Base-by-base conservation (phyloP, 1,140 invertebrate species). In the Tetraneura akinire region DNA sequence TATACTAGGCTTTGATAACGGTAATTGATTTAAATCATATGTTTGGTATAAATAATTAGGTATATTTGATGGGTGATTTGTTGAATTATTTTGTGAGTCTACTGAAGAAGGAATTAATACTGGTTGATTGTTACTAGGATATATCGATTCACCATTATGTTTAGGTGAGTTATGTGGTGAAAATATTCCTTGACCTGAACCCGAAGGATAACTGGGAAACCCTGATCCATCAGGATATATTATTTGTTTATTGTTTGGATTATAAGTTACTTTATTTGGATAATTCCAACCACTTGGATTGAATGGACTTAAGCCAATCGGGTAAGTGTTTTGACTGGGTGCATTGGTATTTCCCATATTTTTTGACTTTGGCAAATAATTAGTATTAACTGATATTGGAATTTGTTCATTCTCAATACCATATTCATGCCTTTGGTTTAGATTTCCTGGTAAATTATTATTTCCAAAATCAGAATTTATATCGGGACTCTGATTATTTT, bases 161-260 rank as follows among this genome's bases (percentile, higher is more conserved):
- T 29, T 71, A 5, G 23, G 21, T 32, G 11, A 18, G 5, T 16
- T 16, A 23, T 78, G 73, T 18, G 60, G 55, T 21, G 76, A 16
- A 14, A 47, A 18, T 62, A 47, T 42, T 37, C 60, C 57, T 23
- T 66, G 76, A 62, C 21, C 23, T 16, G 26, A 66, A 10, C 45
- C 76, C 0, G 76, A n/a, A 5, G 42, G 53, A 47, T 23, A 23
- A 42, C 60, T 64, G 8, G 76, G 76, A 80, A 80, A 57, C 3
- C 73, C 32, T 23, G 53, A 51, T 13, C 23, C 45, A 49, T 49
- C 47, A 10, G 23, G 23, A 71, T 49, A 51, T 10, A 51, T 47
- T 70, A 23, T 21, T 13, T 49, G 68, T 37, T 49, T 6, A 32
- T 11, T 8, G 18, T 14, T 51, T 16, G 45, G 68, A 29, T n/a